Evolutionary conservation across 2,113 vertebrate species (phyloP).

Genomic region (Miniopterus natalensis): DNA sequence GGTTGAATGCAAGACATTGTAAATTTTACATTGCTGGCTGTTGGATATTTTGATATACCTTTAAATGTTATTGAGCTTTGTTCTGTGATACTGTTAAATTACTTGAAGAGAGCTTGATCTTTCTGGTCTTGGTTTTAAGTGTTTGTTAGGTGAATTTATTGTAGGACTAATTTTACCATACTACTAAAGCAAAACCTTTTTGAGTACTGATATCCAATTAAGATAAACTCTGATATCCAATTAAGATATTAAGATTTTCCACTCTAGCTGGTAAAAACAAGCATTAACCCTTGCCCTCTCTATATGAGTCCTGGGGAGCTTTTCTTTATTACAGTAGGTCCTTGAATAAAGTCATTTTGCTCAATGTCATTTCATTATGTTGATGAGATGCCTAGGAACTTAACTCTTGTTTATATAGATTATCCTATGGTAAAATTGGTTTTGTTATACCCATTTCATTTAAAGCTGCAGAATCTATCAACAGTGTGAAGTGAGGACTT

Average conservation of each 20-base stretch:
- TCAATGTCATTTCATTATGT: background rate
- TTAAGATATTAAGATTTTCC: slow-evolving; percentile 8
- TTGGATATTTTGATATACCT: background rate
- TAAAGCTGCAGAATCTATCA: background rate
- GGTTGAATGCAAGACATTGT: background rate
- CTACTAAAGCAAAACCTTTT: background rate
- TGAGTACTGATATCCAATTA: background rate
- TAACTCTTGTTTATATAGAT: background rate
- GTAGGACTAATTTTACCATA: background rate
- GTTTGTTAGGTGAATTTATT: background rate
- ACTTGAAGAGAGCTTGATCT: background rate
- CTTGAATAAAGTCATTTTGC: background rate
- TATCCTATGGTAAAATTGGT: background rate
- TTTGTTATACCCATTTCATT: background rate
- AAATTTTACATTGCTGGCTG: background rate
- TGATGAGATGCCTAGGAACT: background rate
- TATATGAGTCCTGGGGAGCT: background rate
- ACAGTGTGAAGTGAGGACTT: background rate
- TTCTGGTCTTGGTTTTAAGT: slow-evolving; percentile 39
- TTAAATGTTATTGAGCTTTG: slow-evolving; percentile 21
- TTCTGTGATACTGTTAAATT: background rate
- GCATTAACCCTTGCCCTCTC: background rate
- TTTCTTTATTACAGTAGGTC: background rate
- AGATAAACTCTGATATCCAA: background rate
- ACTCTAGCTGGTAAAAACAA: background rate